Evolutionary conservation across 1,140 invertebrate genomes (phyloP), one percentile per base, ranked within the genome.

Genomic region (Heterodera carotae): DNA sequence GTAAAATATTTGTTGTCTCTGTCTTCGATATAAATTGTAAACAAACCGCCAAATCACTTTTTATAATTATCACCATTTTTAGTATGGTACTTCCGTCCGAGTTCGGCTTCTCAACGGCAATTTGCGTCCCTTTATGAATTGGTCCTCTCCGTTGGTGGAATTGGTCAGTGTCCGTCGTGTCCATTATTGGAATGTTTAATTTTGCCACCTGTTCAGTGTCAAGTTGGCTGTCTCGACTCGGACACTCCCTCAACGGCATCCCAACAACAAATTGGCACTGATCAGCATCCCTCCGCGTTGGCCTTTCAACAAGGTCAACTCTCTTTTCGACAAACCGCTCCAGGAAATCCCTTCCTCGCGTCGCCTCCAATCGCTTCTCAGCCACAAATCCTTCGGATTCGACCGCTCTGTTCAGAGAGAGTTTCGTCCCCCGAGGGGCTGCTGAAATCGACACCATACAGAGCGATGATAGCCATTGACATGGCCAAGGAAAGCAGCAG

Each of bases 101-200:
- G 25, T 34, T 10, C 43, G 59, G 18, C 18, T 25, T 29, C 67
- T 79, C 22, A 81, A 85, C 70, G 82, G 83, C 25, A 80, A 53
- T 64, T 31, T 29, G 36, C 68, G 82, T 6, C n/a, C 60, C n/a
- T 84, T 27, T 33, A 67, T 59, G n/a, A 60, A 69, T 34, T 66
- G 62, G 62, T 31, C 43, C 33, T 39, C 60, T 27, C 60, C 43
- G 2, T 22, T 56, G 34, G 67, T 62, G 22, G 53, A 69, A 5
- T 34, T 62, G 53, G 67, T 62, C 31, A 25, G 53, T n/a, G 22
- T 56, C 22, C 59, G 10, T 75, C 15, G 67, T 4, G 15, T 31
- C 7, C 29, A 22, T 29, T 66, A 31, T 2, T 6, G 70, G 6
- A 43, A 78, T 75, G 22, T n/a, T 27, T 62, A 0, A 33, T 31